Base-by-base conservation (phyloP, 2,888 invertebrate genomes). In the Aphrophora alni region DNA sequence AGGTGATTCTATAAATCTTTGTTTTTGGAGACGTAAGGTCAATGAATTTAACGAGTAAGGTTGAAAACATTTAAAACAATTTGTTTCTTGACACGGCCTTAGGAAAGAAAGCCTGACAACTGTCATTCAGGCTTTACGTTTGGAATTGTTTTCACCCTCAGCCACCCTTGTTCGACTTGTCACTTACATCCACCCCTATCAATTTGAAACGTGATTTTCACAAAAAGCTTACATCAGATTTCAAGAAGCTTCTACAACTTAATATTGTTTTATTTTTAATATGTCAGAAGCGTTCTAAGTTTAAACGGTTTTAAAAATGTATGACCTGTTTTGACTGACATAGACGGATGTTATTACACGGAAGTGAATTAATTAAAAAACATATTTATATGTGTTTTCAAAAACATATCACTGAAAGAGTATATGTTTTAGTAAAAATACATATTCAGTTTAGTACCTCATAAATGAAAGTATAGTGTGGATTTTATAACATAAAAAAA, bases 161-260 rank as follows among this genome's bases (percentile, higher is more conserved):
- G 59, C 59, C 59, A 21, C 59, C 59, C 59, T 59, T 59, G 59
- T 59, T 59, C 59, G 59, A 59, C 59, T 59, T 59, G 59, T 59
- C 59, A 59, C 59, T 59, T 59, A 59, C 59, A 59, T 59, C 59
- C 59, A 59, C 59, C 59, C 59, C 59, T 59, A 59, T 59, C 59
- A 59, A 59, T 59, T 59, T 59, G 14, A 59, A 59, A 59, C 59
- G 59, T 21, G 59, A 59, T 59, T 59, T 59, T 59, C 21, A 21
- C 59, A 59, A 59, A 59, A 59, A 59, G 59, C 59, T 59, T 59
- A 59, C 59, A 59, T 59, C 59, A 59, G 59, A 59, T 21, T 59
- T 59, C 59, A 59, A 59, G 59, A n/a, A n/a, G 4, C n/a, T 59
- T 59, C 21, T 59, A 59, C 21, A 59, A 59, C 59, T 59, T 21